Percentiles rank a stretch among this genome's conserved stretches.
Conservation (phyloP, 2,888 invertebrate genomes). For the Parnassius smintheus region DNA sequence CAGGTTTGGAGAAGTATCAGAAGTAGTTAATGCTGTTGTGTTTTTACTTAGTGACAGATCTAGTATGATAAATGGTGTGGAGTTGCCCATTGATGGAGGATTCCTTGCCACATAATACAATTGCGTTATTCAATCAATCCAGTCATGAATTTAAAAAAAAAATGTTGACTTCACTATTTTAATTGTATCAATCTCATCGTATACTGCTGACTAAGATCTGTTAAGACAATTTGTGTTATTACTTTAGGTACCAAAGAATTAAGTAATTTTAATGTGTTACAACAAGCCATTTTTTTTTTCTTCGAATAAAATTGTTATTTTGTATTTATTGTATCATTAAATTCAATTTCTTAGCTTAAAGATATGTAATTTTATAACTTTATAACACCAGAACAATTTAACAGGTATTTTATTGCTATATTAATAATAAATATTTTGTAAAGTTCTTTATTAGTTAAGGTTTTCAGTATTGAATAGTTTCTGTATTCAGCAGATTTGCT, state of each 20-base stretch:
- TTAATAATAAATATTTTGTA: no score
- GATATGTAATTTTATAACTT: no score
- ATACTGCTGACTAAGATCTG: conserved; percentile 31
- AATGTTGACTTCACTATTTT: background rate
- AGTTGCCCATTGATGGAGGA: conserved; percentile 92
- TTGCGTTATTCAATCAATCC: background rate
- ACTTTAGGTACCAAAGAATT: conserved; percentile 35
- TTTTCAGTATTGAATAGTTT: no score
- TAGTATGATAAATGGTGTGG: conserved; percentile 89
- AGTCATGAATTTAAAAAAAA: background rate
- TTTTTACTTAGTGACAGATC: conserved; percentile 89
- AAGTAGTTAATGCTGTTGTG: conserved; percentile 89
- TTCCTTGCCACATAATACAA: conserved; percentile 76
- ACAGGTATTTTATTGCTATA: no score
- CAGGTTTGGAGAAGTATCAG: conserved; percentile 88
- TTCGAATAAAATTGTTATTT: background rate
- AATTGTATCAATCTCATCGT: conserved; percentile 11
- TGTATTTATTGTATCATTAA: background rate
- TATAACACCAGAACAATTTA: no score
- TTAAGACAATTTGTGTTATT: conserved; percentile 29
- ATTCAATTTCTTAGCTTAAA: no score
- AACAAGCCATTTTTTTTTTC: conserved; percentile 1
- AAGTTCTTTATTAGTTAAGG: no score
- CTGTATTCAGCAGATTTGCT: no score
- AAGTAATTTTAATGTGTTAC: conserved; percentile 18